Evolutionary conservation across 2,888 invertebrate species (phyloP), one percentile per base, ranked within the genome.

Genomic region (Drosophila anceps): DNA sequence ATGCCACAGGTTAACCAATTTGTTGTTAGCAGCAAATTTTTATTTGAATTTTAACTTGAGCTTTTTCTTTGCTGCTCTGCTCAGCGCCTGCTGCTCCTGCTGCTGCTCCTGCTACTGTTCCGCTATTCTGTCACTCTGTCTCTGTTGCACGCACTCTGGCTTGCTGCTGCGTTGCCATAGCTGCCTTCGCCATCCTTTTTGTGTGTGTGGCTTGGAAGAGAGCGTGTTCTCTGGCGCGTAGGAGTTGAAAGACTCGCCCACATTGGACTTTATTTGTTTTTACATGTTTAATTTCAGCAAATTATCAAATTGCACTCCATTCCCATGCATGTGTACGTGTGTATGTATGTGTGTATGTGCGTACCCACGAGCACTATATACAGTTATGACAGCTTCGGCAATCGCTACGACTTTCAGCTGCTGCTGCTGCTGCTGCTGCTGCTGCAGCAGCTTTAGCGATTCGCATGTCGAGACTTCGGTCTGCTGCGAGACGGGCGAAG

Each of bases 391-490:
- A 78, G 73, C 73, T 73, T 76, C 78, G 78, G 74, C 62, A 69
- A 46, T 51, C 39, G 69, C 73, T 54, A 39, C 69, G 78, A 46
- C 10, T 57, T 63, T 68, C 33, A 57, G 60, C 72, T 72, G 60
- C 72, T 68, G 76, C 76, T 61, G 73, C 77, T 48, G 60, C 72
- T 72, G 60, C 72, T 68, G 76, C 76, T 61, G 73, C 77, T 48
- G 59, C 71, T 57, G 51, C 63, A 63, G 76, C 76, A 68, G 77
- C 77, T 50, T 37, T 51, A 59, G 64, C 44, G 69, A 58, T 73
- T 76, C 60, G 35, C 60, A 54, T 58, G 59, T 54, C 18, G 48
- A 48, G 58, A 57, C 57, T 57, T 73, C 62, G 73, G 50, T 12
- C 37, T 41, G 62, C 20, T 37, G 75, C 39, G 58, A 29, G 55